Percentiles rank a stretch among this genome's conserved stretches.
Conservation (phyloP, 2,113 vertebrate genomes). For the Corythaixoides concolor region DNA sequence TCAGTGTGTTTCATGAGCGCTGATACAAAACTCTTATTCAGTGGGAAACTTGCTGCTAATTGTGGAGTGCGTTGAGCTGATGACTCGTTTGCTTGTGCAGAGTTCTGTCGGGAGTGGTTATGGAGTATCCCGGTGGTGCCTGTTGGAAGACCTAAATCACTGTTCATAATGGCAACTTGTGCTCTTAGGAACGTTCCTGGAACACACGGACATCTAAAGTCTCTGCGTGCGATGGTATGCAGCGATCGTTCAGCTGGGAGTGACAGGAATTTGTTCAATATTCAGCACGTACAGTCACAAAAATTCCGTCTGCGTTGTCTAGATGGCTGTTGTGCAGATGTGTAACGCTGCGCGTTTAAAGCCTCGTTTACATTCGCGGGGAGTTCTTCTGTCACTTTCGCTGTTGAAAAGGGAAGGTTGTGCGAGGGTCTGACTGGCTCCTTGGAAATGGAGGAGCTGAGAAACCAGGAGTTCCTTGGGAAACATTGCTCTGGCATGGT, state of each 20-base stretch:
- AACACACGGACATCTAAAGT: accelerated
- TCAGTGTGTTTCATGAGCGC: background rate
- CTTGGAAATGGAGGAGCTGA: background rate
- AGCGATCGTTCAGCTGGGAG: background rate
- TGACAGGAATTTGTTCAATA: background rate
- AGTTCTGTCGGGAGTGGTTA: accelerated
- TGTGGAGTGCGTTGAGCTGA: accelerated
- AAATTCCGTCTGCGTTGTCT: accelerated
- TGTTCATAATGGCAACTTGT: background rate
- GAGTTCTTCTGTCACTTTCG: background rate
- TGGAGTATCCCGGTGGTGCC: background rate
- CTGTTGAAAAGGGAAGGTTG: background rate
- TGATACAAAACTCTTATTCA: background rate
- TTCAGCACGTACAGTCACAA: background rate
- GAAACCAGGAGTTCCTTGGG: accelerated
- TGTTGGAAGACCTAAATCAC: too few relatives aligned
- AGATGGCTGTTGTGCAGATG: accelerated
- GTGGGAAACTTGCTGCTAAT: background rate
- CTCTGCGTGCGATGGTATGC: background rate
- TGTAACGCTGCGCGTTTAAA: background rate
- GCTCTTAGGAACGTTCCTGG: accelerated
- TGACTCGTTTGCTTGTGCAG: accelerated
- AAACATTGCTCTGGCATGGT: accelerated
- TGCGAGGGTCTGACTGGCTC: background rate
- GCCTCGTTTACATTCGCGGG: accelerated